Conservation (phyloP, 2,888 invertebrate species). For the Frankliniella fusca region DNA sequence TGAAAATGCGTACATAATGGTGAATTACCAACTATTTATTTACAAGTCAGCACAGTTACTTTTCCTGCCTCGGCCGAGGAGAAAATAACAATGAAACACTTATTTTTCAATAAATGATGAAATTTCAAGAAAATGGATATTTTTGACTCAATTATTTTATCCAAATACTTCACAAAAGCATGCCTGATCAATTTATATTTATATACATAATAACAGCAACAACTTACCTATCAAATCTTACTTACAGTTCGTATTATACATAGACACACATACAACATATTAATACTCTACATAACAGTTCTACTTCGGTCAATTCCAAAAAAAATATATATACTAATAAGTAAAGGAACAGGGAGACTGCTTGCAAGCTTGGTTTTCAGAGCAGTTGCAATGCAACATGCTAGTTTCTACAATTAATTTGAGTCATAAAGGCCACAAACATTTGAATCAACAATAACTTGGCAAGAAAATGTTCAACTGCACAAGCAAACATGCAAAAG, state of each 20-base stretch:
- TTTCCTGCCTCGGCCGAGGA: neutral
- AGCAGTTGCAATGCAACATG: neutral
- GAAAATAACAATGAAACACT: constrained; percentile 6
- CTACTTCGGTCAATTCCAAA: constrained; percentile 25
- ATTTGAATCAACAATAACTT: neutral
- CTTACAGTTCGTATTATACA: constrained; percentile 7
- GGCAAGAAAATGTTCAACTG: neutral
- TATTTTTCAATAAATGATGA: constrained; percentile 9
- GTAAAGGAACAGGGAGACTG: constrained; percentile 18
- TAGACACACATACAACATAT: neutral
- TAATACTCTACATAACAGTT: constrained; percentile 28
- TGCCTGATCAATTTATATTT: constrained; percentile 11
- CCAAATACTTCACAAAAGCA: constrained; percentile 24
- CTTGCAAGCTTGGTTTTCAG: neutral
- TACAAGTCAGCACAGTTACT: constrained; percentile 18
- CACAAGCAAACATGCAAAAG: neutral
- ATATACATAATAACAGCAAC: constrained; percentile 17
- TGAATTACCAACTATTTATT: constrained; percentile 13
- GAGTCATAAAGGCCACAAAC: neutral
- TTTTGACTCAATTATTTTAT: constrained; percentile 22
- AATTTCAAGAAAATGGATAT: neutral
- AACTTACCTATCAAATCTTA: constrained; percentile 7
- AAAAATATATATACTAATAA: constrained; percentile 21
- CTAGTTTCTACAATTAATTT: neutral
- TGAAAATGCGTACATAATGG: neutral